phyloP scores from a whole-genome alignment of 2,888 invertebrate genomes.

The Drosophila lutescens region DNA sequence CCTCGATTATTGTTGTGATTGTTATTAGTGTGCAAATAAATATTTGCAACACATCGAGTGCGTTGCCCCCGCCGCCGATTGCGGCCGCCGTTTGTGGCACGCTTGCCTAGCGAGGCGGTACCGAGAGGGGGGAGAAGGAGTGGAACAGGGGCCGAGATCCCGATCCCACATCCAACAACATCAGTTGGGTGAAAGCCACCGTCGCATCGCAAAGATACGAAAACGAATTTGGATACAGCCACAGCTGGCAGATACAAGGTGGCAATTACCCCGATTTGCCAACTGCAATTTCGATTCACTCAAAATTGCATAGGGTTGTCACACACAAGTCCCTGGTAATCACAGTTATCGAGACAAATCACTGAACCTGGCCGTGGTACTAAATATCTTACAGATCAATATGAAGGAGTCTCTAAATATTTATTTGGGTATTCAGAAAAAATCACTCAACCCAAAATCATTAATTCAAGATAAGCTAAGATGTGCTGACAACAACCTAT shows the following conservation, averaged over 20 bases:
- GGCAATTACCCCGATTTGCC: constrained; percentile 56
- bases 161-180: constrained; percentile 10
- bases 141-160: constrained; percentile 8
- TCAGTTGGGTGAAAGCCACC: constrained; percentile 63
- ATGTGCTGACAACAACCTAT: background rate
- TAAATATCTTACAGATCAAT: background rate
- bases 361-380: constrained; percentile 7
- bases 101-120: constrained; percentile 69
- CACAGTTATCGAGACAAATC: constrained; percentile 39
- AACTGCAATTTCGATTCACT: constrained; percentile 54
- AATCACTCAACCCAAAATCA: background rate
- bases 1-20: constrained; percentile 47
- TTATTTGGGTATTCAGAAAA: too few relatives aligned
- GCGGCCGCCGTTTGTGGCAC: constrained; percentile 53
- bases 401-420: too few relatives aligned
- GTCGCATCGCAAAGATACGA: constrained; percentile 15
- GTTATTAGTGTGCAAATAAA: constrained; percentile 45
- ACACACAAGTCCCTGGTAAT: constrained; percentile 16
- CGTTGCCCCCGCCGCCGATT: constrained; percentile 58
- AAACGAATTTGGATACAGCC: constrained; percentile 25
- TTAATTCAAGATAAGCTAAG: background rate
- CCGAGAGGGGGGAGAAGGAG: constrained; percentile 17
- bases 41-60: constrained; percentile 52
- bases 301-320: constrained; percentile 40
- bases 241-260: constrained; percentile 23